Evolutionary conservation across 2,797 vertebrate species (phyloP), one percentile per base, ranked within the genome.

Genomic region (Sebastiscus albofasciatus): DNA sequence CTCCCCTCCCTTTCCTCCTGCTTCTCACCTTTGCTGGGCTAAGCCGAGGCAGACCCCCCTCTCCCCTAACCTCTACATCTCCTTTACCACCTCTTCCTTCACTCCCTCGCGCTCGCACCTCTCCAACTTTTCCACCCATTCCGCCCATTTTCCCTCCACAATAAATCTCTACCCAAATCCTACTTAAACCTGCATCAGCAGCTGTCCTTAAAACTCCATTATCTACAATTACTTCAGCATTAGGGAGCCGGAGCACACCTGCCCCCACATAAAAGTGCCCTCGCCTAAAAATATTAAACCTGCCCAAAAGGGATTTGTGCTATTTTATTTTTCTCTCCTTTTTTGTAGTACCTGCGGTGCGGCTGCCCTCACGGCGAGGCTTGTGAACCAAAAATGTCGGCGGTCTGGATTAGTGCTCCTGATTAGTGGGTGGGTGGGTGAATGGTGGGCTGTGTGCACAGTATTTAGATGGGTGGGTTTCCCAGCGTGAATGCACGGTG

Each of bases 161-260:
- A 90, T 93, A 94, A 94, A 94, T 92, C 93, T 93, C 86, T 75
- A 80, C 89, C 87, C 90, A 94, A 95, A 95, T 94, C 94, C 92
- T 87, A 90, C 91, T 94, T 95, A 94, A 95, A 95, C 92, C 92
- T 49, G 77, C 92, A 92, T 93, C 90, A 91, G 90, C 92, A 92
- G 91, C 93, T 92, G 92, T 92, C 94, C 93, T 95, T 95, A 94
- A 94, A 95, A 95, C 91, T 92, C 94, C 93, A 95, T 96, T 95
- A 95, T 95, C 94, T 91, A 94, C 94, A 94, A 95, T 96, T 95
- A 95, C 92, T 94, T 89, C 90, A 94, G 91, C 92, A 94, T 93
- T 90, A 94, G 90, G 90, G 90, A 90, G 86, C 75, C 62, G 20
- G 86, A 80, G 86, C 87, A 93, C 93, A 94, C 90, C 92, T 92